Conservation (phyloP, 1,140 invertebrate species). For the Coelopa frigida region DNA sequence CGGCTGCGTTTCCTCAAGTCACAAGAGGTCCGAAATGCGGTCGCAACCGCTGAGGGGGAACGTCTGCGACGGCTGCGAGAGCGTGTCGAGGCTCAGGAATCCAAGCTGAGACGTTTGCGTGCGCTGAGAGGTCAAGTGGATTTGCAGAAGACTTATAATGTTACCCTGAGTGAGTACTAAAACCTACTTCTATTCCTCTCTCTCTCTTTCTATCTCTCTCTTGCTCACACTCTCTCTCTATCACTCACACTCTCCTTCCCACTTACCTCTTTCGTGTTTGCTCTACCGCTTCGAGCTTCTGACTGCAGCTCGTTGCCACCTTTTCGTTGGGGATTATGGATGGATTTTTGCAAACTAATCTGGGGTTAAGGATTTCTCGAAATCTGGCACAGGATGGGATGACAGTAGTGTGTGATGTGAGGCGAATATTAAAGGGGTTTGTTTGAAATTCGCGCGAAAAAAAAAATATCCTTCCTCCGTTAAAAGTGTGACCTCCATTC, state of each 20-base stretch:
- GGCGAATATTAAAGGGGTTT: too few relatives aligned
- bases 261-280: too few relatives aligned
- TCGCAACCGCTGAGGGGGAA: slow-evolving; percentile 77
- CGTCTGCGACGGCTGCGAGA: slow-evolving; percentile 77
- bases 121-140: slow-evolving; percentile 87
- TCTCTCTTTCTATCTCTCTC: neutral
- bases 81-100: slow-evolving; percentile 87
- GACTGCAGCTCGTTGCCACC: too few relatives aligned
- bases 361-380: too few relatives aligned
- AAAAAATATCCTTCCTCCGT: too few relatives aligned
- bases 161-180: slow-evolving; percentile 74
- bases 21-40: slow-evolving; percentile 64
- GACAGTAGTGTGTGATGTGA: too few relatives aligned
- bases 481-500: too few relatives aligned
- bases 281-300: too few relatives aligned
- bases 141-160: slow-evolving; percentile 82
- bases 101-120: slow-evolving; percentile 81
- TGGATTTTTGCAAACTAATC: too few relatives aligned
- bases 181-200: slow-evolving; percentile 2
- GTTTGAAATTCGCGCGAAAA: too few relatives aligned
- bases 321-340: too few relatives aligned
- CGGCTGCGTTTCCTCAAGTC: slow-evolving; percentile 89
- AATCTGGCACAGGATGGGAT: too few relatives aligned
- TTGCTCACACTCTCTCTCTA: neutral
- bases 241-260: neutral